Conservation (phyloP, 2,797 vertebrate genomes). For the Fundulus diaphanus region DNA sequence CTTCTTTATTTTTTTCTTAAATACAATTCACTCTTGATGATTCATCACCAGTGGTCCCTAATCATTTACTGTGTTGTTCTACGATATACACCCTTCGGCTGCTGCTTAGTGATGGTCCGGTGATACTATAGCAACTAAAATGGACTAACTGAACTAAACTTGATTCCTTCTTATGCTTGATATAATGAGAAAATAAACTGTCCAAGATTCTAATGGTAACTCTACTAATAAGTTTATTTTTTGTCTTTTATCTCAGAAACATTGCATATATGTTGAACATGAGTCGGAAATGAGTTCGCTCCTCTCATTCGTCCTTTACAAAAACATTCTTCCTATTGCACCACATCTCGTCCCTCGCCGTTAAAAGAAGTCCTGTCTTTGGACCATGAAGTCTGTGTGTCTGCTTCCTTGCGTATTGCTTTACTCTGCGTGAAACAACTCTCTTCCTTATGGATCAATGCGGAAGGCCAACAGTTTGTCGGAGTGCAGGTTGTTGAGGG, state of each 20-base stretch:
- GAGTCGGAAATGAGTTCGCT: conserved; percentile 29
- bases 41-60: conserved; percentile 71
- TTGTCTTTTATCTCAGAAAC: conserved; percentile 37
- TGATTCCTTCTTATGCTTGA: conserved; percentile 56
- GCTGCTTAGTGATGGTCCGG: conserved; percentile 43
- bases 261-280: conserved; percentile 39
- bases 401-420: conserved; percentile 5
- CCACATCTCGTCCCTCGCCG: conserved; percentile 48
- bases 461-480: conserved; percentile 86
- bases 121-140: conserved; percentile 47
- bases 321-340: conserved; percentile 47
- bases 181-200: conserved; percentile 61
- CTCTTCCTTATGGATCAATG: conserved; percentile 77
- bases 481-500: conserved; percentile 85
- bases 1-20: conserved; percentile 71
- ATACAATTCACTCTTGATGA: conserved; percentile 53
- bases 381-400: conserved; percentile 43
- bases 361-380: conserved; percentile 47
- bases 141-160: conserved; percentile 59
- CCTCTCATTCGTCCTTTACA: conserved; percentile 34
- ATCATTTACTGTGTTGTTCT: conserved; percentile 41
- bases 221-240: conserved; percentile 50
- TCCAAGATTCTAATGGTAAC: conserved; percentile 53
- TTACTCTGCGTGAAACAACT: conserved; percentile 35
- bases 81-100: conserved; percentile 41